These are phyloP conservation scores for Petaurus breviceps DNA, from an alignment of 2,113 vertebrate species.

Conservation along the genomic window DNA sequence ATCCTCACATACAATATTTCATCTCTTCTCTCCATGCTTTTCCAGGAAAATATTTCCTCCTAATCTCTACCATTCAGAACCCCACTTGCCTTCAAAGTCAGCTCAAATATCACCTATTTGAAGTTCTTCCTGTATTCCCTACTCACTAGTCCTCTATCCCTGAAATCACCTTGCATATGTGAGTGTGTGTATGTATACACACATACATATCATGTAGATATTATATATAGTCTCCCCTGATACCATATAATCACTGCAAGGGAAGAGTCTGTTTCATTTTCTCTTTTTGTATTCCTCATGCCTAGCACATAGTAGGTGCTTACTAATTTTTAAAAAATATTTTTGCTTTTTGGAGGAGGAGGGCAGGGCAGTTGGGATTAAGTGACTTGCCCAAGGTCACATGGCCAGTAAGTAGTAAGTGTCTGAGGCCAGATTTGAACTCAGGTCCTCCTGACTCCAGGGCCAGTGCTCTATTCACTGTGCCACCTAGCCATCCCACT, in stretches of 20 bases:
- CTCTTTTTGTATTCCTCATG: not conserved
- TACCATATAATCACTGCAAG: not conserved
- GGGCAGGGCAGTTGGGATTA: too few relatives aligned
- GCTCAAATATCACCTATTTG: not conserved
- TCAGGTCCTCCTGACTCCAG: too few relatives aligned
- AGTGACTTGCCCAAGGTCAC: too few relatives aligned
- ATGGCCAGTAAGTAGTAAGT: too few relatives aligned
- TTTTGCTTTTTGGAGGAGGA: too few relatives aligned
- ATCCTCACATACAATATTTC: not conserved
- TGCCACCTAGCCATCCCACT: too few relatives aligned
- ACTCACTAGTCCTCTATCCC: not conserved
- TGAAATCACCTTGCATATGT: not conserved
- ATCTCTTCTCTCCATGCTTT: not conserved
- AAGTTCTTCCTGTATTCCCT: not conserved
- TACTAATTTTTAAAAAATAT: too few relatives aligned
- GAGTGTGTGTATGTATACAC: too few relatives aligned
- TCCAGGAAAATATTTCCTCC: not conserved
- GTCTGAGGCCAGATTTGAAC: too few relatives aligned
- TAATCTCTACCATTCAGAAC: not conserved
- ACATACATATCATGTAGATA: not conserved
- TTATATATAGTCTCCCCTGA: not conserved
- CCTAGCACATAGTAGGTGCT: not conserved
- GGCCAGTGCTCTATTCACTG: too few relatives aligned
- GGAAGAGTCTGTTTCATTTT: not conserved
- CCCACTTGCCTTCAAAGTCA: not conserved